phyloP scores from a whole-genome alignment of 2,888 invertebrate species.

The Hedya salicella region DNA sequence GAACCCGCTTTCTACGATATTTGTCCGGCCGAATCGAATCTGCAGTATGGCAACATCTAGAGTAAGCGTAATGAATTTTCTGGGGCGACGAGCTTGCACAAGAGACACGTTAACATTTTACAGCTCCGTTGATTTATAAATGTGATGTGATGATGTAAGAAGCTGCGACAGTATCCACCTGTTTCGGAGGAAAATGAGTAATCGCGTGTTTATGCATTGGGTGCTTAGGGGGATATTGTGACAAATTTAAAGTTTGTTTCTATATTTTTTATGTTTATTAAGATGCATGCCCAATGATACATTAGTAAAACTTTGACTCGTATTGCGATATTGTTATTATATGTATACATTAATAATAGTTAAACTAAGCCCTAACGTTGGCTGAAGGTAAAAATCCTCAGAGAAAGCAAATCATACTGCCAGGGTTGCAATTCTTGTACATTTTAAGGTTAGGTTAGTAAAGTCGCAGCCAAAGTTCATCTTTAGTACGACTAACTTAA shows the following conservation, averaged over 20 bases:
- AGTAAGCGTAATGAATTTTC: constrained; percentile 36
- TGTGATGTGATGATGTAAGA: constrained; percentile 37
- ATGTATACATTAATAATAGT: too few relatives aligned
- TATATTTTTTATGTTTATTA: constrained; percentile 4
- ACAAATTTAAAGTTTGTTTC: neutral
- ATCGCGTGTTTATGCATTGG: constrained; percentile 14
- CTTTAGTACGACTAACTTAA: constrained; percentile 5
- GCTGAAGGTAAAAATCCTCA: too few relatives aligned
- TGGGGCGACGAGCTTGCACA: constrained; percentile 42
- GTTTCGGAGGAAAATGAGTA: constrained; percentile 28
- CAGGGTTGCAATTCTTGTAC: neutral
- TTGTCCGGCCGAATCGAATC: constrained; percentile 28
- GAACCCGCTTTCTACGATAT: constrained; percentile 27
- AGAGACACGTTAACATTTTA: constrained; percentile 42
- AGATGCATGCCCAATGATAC: neutral
- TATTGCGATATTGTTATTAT: too few relatives aligned
- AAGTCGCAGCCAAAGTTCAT: constrained; percentile 17
- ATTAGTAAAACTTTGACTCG: neutral
- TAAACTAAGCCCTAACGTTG: too few relatives aligned
- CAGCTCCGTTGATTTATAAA: constrained; percentile 37
- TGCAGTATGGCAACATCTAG: constrained; percentile 33
- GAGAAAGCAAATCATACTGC: too few relatives aligned
- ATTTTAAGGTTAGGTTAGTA: constrained; percentile 1
- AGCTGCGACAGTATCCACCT: constrained; percentile 39
- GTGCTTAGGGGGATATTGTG: neutral